These are phyloP conservation scores for Pithecia hirsuta DNA, from an alignment of 2,797 vertebrate genomes.

Conservation along the genomic window DNA sequence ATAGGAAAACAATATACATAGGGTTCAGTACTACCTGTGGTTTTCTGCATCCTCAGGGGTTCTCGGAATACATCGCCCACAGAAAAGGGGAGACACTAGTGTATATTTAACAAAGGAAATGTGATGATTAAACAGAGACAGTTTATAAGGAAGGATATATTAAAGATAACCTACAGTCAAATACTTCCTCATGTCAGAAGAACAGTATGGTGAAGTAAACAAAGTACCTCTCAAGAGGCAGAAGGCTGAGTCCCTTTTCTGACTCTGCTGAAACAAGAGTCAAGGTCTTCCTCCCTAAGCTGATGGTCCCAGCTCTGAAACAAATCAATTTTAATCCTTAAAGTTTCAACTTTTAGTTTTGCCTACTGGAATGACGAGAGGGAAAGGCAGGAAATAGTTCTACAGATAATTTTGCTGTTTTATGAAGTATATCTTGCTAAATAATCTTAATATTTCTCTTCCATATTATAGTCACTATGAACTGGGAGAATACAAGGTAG, in stretches of 20 bases:
- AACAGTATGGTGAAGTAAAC: neutral
- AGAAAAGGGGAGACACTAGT: neutral
- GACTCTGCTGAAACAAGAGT: neutral
- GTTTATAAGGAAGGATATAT: neutral
- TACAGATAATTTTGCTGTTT: neutral
- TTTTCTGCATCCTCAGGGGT: neutral
- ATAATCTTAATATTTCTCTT: neutral
- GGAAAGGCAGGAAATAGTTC: neutral
- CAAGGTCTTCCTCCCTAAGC: neutral
- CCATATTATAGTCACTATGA: neutral
- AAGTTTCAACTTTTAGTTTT: neutral
- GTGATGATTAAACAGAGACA: neutral
- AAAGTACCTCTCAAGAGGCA: neutral
- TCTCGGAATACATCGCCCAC: neutral
- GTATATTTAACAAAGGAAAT: slow-evolving; percentile 39
- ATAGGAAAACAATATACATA: neutral
- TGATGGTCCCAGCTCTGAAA: neutral
- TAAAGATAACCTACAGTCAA: slow-evolving; percentile 30
- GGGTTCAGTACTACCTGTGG: neutral
- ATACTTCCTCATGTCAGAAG: slow-evolving; percentile 35
- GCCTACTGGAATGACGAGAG: neutral
- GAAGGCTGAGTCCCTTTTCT: neutral
- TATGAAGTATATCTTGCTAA: neutral
- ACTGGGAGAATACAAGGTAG: neutral
- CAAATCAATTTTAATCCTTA: slow-evolving; percentile 12